A percentile compares a stretch with the other conserved stretches of the same genome.
phyloP scores from a whole-genome alignment of 2,888 invertebrate genomes.

The Mythimna loreyi region DNA sequence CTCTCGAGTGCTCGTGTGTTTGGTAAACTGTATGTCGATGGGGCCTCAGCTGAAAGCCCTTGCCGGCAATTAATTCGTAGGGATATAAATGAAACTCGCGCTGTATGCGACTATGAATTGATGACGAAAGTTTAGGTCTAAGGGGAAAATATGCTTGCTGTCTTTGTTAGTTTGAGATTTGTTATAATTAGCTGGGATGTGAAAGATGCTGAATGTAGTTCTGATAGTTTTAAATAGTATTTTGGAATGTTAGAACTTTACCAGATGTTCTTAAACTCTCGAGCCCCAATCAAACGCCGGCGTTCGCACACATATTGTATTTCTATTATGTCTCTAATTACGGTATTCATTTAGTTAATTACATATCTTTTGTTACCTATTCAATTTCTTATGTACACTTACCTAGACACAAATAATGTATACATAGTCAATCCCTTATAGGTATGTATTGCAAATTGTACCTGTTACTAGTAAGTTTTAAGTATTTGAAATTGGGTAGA shows the following conservation, averaged over 20 bases:
- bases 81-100: slow-evolving; percentile 74
- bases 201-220: not conserved
- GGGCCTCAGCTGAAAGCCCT: slow-evolving; percentile 74
- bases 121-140: slow-evolving; percentile 61
- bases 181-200: slow-evolving; percentile 11
- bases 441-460: too few species aligned
- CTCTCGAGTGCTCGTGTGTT: slow-evolving; percentile 77
- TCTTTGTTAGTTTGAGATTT: slow-evolving; percentile 29
- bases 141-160: slow-evolving; percentile 35
- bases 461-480: too few species aligned
- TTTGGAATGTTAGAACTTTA: not conserved
- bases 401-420: too few species aligned
- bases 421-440: too few species aligned
- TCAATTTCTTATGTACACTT: too few species aligned
- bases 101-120: slow-evolving; percentile 66
- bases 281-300: too few species aligned
- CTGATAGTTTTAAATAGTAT: not conserved
- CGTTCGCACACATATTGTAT: too few species aligned
- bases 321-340: too few species aligned
- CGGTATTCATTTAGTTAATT: too few species aligned
- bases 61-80: slow-evolving; percentile 75
- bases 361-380: too few species aligned
- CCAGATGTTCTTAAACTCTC: too few species aligned
- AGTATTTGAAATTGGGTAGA: too few species aligned
- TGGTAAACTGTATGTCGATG: slow-evolving; percentile 82